These are phyloP conservation scores for Nudaria mundana DNA, from an alignment of 2,888 invertebrate genomes.

Conservation along the genomic window DNA sequence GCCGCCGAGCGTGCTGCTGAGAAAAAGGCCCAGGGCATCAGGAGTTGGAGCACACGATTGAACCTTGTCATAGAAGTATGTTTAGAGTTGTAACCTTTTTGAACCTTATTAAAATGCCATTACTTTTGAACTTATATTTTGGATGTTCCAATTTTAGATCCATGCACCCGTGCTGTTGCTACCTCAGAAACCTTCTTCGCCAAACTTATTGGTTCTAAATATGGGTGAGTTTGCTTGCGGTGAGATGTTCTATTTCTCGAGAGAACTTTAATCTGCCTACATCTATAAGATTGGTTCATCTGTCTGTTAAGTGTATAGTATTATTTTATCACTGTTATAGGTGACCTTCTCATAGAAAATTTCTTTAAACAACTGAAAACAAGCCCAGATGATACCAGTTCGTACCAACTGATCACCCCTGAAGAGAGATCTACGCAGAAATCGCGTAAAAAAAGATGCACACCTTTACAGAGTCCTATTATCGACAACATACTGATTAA, in stretches of 20 bases:
- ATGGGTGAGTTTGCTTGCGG: conserved; percentile 82
- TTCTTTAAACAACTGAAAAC: conserved; percentile 84
- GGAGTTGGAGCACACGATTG: conserved; percentile 75
- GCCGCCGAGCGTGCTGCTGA: conserved; percentile 65
- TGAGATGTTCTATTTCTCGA: too few species aligned
- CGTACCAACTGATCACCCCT: too few species aligned
- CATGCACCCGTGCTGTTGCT: conserved; percentile 88
- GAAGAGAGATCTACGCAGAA: too few species aligned
- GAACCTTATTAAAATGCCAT: neutral
- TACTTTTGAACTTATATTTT: neutral
- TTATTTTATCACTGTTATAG: too few species aligned
- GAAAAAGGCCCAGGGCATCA: conserved; percentile 53
- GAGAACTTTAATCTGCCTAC: too few species aligned
- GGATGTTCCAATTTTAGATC: conserved; percentile 50
- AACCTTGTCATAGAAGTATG: conserved; percentile 83
- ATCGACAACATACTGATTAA: conserved; percentile 87
- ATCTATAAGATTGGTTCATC: too few species aligned
- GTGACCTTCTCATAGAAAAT: conserved; percentile 89
- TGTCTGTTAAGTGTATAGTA: too few species aligned
- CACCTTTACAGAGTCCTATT: conserved; percentile 71
- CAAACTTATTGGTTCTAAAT: conserved; percentile 88
- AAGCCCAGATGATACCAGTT: conserved; percentile 48
- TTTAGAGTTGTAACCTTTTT: neutral
- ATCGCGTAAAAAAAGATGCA: too few species aligned
- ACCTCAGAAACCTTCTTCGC: conserved; percentile 90